These are phyloP conservation scores for Rhinichthys osculus DNA, from an alignment of 2,797 vertebrate genomes.

Conservation along the genomic window DNA sequence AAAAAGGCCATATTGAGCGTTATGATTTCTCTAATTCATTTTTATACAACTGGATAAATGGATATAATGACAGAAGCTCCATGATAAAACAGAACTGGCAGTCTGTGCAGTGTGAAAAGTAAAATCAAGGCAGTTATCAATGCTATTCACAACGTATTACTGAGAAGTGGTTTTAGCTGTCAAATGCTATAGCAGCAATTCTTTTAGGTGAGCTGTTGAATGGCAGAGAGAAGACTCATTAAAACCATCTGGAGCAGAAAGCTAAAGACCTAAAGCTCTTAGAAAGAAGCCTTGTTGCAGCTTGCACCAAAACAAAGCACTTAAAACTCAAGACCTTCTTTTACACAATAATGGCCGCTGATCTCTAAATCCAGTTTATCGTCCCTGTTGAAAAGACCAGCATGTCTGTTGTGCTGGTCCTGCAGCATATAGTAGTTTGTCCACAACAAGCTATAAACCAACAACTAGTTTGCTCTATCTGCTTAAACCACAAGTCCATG, in stretches of 20 bases:
- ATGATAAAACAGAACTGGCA: not conserved
- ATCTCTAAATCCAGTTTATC: not conserved
- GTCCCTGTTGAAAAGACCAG: not conserved
- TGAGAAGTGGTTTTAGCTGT: conserved; percentile 19
- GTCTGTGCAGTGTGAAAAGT: conserved; percentile 12
- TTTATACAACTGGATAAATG: conserved; percentile 8
- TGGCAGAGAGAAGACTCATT: conserved; percentile 11
- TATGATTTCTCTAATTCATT: not conserved
- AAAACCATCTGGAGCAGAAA: conserved; percentile 28
- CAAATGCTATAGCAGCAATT: conserved; percentile 13
- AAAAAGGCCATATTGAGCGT: not conserved
- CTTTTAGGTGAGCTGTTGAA: conserved; percentile 19
- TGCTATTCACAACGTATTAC: conserved; percentile 3
- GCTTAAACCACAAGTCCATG: not conserved
- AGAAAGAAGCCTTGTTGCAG: not conserved
- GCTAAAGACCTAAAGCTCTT: conserved; percentile 6
- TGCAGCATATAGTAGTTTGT: not conserved
- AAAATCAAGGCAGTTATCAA: conserved; percentile 13
- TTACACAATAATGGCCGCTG: not conserved
- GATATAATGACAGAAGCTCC: not conserved
- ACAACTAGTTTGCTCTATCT: not conserved
- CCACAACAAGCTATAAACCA: not conserved
- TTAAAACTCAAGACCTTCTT: not conserved
- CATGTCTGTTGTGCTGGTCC: not conserved
- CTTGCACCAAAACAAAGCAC: conserved; percentile 17